phyloP scores from a whole-genome alignment of 1,140 invertebrate genomes.

The Dreissena polymorpha region DNA sequence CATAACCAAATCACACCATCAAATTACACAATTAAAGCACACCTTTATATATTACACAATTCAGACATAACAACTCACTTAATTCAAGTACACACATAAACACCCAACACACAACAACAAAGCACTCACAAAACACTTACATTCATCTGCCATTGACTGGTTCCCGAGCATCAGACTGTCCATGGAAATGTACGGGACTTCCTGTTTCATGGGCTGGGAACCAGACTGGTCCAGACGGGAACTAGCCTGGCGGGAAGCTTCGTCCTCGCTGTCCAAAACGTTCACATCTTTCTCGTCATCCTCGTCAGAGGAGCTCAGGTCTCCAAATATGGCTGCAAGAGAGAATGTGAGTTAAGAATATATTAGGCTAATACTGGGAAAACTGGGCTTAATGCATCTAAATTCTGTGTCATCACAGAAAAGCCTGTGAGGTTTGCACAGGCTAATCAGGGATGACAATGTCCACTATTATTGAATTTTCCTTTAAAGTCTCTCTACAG shows the following conservation, averaged over 20 bases:
- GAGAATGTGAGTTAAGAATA: not conserved
- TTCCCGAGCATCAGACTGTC: conserved; percentile 11
- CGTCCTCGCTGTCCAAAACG: conserved; percentile 76
- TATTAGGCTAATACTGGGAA: not conserved
- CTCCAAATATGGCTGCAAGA: conserved; percentile 69
- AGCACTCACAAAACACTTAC: not conserved
- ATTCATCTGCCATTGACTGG: conserved; percentile 4
- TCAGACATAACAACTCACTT: too few relatives aligned
- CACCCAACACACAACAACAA: too few relatives aligned
- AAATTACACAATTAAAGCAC: too few relatives aligned
- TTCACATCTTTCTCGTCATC: conserved; percentile 76
- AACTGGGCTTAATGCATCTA: too few relatives aligned
- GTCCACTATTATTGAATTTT: too few relatives aligned
- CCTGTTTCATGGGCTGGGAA: conserved; percentile 11
- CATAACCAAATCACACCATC: too few relatives aligned
- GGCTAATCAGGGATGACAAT: too few relatives aligned
- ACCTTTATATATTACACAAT: too few relatives aligned
- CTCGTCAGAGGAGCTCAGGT: conserved; percentile 73
- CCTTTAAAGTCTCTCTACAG: too few relatives aligned
- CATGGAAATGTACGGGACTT: conserved; percentile 11
- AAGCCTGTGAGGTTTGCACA: too few relatives aligned
- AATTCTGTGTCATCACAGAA: too few relatives aligned
- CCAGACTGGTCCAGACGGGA: conserved; percentile 32
- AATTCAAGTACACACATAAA: too few relatives aligned
- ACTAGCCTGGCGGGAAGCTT: conserved; percentile 59